Conservation (phyloP, 2,888 invertebrate genomes). For the Heteromyza rotundicornis region DNA sequence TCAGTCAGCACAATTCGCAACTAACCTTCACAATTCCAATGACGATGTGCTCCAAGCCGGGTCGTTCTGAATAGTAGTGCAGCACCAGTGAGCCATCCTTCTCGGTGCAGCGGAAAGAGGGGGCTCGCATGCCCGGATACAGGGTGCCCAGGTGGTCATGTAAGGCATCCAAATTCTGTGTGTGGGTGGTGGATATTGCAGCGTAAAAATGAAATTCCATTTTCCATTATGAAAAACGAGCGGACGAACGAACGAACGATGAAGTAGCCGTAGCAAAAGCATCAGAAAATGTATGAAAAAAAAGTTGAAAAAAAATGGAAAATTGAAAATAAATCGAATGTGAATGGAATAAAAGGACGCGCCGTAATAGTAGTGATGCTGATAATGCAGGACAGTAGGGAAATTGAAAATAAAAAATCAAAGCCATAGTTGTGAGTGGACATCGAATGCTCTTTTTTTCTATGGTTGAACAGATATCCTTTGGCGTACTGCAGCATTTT, state of each 20-base stretch:
- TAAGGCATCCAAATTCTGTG: slow-evolving; percentile 91
- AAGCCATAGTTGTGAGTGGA: neutral
- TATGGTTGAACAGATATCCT: neutral
- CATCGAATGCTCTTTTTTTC: neutral
- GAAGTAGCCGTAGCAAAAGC: slow-evolving; percentile 15
- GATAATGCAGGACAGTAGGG: neutral
- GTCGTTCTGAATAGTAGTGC: slow-evolving; percentile 95
- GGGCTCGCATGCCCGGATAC: slow-evolving; percentile 94
- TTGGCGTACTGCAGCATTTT: neutral
- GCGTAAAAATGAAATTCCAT: slow-evolving; percentile 50
- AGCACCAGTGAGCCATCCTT: slow-evolving; percentile 89
- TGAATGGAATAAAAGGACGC: slow-evolving; percentile 28
- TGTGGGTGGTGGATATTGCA: slow-evolving; percentile 25
- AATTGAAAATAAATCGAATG: slow-evolving; percentile 56
- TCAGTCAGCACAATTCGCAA: neutral
- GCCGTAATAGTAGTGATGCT: neutral
- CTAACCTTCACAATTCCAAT: slow-evolving; percentile 94
- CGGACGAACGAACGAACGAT: neutral
- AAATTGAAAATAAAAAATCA: neutral
- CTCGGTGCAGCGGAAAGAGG: slow-evolving; percentile 95
- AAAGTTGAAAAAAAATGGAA: slow-evolving; percentile 47
- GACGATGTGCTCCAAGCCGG: slow-evolving; percentile 93
- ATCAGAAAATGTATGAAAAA: slow-evolving; percentile 12
- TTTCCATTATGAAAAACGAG: slow-evolving; percentile 49
- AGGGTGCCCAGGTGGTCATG: slow-evolving; percentile 94